Percentiles rank a stretch among this genome's conserved stretches.
phyloP scores from a whole-genome alignment of 2,888 invertebrate genomes.

The Protodeltote pygarga region DNA sequence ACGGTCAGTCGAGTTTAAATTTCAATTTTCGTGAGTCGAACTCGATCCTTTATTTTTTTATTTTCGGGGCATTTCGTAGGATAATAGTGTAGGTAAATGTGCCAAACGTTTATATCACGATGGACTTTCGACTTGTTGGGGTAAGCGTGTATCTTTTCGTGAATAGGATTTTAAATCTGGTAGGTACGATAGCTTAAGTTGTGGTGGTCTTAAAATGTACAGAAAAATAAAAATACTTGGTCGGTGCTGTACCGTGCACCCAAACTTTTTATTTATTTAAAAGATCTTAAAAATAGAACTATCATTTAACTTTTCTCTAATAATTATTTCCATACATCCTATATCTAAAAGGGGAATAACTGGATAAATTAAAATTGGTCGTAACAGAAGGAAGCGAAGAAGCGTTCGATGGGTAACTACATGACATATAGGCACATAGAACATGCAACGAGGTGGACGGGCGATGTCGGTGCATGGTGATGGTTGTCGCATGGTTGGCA shows the following conservation, averaged over 20 bases:
- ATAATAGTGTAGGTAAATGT: slow-evolving; percentile 19
- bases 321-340: slow-evolving; percentile 42
- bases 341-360: slow-evolving; percentile 55
- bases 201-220: too few relatives aligned
- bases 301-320: slow-evolving; percentile 9
- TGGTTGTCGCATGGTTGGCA: slow-evolving; percentile 74
- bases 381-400: slow-evolving; percentile 73
- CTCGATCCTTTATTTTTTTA: too few relatives aligned
- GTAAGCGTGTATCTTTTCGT: slow-evolving; percentile 35
- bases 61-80: too few relatives aligned
- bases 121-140: slow-evolving; percentile 11
- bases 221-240: too few relatives aligned
- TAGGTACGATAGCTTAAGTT: neutral
- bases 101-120: slow-evolving; percentile 18
- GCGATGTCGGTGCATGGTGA: slow-evolving; percentile 81
- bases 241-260: too few relatives aligned
- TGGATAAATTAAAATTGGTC: slow-evolving; percentile 49
- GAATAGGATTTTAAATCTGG: slow-evolving; percentile 8
- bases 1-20: slow-evolving; percentile 51
- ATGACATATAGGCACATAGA: slow-evolving; percentile 74
- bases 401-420: slow-evolving; percentile 74
- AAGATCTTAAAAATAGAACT: slow-evolving; percentile 25
- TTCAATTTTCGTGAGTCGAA: too few relatives aligned
- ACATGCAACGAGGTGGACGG: slow-evolving; percentile 59
- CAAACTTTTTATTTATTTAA: neutral